Base-by-base conservation (phyloP, 2,888 invertebrate genomes). In the Drosophila leonis region DNA sequence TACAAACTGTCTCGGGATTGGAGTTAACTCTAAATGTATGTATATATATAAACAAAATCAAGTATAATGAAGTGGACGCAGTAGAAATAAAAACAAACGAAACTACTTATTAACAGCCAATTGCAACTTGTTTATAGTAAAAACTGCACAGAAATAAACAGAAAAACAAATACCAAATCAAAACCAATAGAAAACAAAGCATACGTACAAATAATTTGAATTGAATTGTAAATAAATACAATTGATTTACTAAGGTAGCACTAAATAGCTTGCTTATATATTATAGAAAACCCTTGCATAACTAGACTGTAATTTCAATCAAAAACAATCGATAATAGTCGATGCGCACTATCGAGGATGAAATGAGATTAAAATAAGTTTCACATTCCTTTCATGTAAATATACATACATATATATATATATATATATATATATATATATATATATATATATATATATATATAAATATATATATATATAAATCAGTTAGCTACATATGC, bases 101-200 rank as follows among this genome's bases (percentile, higher is more conserved):
- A 75, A 75, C 78, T 74, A 74, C 80, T 63, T 69, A 69, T 69
- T 69, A 81, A 86, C 78, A 89, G 90, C 91, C 90, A 90, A 90
- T 90, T 75, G 91, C 89, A 87, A 90, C 80, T 80, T 68, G 75
- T 72, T 67, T 59, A 75, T 75, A 78, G 59, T 56, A 37, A 65
- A 56, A 73, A 74, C 55, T 61, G 67, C 59, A 44, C 20, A 37
- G 63, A 63, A 66, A 41, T 44, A 46, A 44, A 54, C 18, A 42
- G 33, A 56, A 6, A 51, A 59, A 70, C 71, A 49, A 44, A 41
- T 48, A 31, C n/a, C 7, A 54, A 61, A 72, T 65, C 49, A 56
- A 52, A 44, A 61, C n/a, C 39, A 41, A 57, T 24, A 65, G 24
- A 44, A 35, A 35, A 24, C 0, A 46, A 59, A 59, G 59, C 48